Evolutionary conservation across 2,888 invertebrate species (phyloP), one percentile per base, ranked within the genome.

Genomic region (Blastobasis lacticolella): DNA sequence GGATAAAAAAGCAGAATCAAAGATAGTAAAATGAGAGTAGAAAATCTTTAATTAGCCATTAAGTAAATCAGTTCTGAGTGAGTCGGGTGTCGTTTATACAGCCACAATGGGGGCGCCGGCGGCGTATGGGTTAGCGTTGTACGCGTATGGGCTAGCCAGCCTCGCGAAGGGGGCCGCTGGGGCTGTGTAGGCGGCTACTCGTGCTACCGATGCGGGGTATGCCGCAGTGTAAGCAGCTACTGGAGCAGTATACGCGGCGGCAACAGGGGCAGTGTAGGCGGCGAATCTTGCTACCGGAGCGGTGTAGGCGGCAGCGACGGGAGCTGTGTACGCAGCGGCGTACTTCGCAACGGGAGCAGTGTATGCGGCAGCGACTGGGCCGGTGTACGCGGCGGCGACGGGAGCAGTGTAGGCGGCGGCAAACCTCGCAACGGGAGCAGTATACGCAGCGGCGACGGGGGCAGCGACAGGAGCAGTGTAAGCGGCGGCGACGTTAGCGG

Each of bases 311-410:
- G 80, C 71, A 38, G 72, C 69, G 1, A 67, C 56, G 0, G 73
- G 69, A 4, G 73, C 70, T 49, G 53, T 57, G 58, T 76, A 72
- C 4, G 75, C 70, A 9, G 81, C 71, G 38, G 72, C 69, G 57
- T 76, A 75, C 53, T 69, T 70, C 5, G 67, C 69, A 6, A 66
- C 62, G 10, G 61, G 58, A 2, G 58, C 59, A 37, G 67, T 59
- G 23, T 23, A 23, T 23, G 23, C 23, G 23, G 23, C 37, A 4
- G 60, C 55, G 37, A 66, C 63, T 38, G 64, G 58, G 4, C 52
- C 49, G 5, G 67, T 62, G 5, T 62, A 59, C 0, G 64, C 59
- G 42, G 57, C 57, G 44, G 52, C 49, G 36, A 49, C 38, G 5
- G 55, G 55, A 40, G 51, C 51, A 10, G 51, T 43, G 51, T 54